Conservation (phyloP, 2,888 invertebrate genomes). For the Folsomia manolachei region DNA sequence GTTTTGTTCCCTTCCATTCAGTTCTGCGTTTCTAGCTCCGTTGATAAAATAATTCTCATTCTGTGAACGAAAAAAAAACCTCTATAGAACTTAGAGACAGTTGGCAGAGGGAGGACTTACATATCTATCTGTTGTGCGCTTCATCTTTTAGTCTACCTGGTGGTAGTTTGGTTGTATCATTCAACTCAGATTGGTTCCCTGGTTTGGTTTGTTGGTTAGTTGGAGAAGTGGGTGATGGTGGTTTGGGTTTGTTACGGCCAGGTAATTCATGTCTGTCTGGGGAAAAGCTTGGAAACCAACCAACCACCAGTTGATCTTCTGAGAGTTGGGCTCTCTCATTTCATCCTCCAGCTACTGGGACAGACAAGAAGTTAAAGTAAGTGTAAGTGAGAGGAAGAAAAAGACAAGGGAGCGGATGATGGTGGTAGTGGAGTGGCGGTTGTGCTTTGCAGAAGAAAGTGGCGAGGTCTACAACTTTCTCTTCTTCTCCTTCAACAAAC, state of each 20-base stretch:
- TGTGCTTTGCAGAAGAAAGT: background rate
- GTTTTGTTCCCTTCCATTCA: background rate
- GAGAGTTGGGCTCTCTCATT: slow-evolving; percentile 7
- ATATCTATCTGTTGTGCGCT: background rate
- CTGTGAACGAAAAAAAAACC: background rate
- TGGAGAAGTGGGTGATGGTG: background rate
- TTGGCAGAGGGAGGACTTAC: background rate
- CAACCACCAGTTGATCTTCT: slow-evolving; percentile 45
- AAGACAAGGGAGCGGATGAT: background rate
- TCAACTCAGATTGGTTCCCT: background rate
- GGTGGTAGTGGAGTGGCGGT: background rate
- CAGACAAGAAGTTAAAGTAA: background rate
- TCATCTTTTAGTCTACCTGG: background rate
- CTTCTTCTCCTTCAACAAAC: background rate
- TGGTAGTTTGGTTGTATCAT: background rate
- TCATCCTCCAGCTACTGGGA: slow-evolving; percentile 28
- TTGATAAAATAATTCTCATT: background rate
- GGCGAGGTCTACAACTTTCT: background rate
- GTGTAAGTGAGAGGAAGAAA: background rate
- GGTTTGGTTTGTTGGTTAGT: background rate
- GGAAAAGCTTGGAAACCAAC: slow-evolving; percentile 15
- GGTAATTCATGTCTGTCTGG: slow-evolving; percentile 34
- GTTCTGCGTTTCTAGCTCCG: background rate
- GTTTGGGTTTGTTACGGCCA: too few species aligned
- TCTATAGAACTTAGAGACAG: background rate